Percentiles rank a stretch among this genome's conserved stretches.
Evolutionary conservation across 2,797 vertebrate genomes (phyloP).

Genomic region (Rhyacichthys aspro): DNA sequence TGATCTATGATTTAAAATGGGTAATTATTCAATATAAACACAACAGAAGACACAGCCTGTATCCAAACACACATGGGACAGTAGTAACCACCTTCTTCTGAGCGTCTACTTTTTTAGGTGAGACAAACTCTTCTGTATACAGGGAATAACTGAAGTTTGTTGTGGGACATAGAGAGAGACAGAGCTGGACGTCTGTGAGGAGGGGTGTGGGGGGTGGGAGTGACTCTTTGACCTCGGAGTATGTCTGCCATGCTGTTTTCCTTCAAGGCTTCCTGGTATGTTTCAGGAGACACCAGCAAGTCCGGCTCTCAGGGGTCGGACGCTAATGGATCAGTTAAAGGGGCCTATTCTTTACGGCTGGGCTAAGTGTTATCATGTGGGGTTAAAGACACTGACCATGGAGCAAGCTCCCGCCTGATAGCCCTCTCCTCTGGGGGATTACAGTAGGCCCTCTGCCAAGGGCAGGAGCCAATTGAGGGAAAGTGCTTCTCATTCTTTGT

Average conservation of each 20-base stretch:
- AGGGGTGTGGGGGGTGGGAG: conserved; percentile 23
- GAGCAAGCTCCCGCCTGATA: conserved; percentile 74
- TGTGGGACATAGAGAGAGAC: conserved; percentile 26
- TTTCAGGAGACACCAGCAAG: conserved; percentile 80
- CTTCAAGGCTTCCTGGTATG: conserved; percentile 85
- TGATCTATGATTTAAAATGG: conserved; percentile 9
- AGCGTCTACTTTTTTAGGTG: not conserved
- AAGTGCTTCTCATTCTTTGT: conserved; percentile 59
- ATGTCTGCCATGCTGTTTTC: conserved; percentile 85
- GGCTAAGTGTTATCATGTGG: conserved; percentile 85
- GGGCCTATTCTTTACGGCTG: conserved; percentile 80
- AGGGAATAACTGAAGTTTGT: conserved; percentile 1
- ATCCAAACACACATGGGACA: not conserved
- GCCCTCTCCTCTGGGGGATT: conserved; percentile 69
- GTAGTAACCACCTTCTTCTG: too few relatives aligned
- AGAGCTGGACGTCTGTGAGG: conserved; percentile 32
- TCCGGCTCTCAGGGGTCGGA: conserved; percentile 77
- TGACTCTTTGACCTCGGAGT: conserved; percentile 82
- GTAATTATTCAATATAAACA: too few relatives aligned
- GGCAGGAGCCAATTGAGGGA: conserved; percentile 51
- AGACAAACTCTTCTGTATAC: not conserved
- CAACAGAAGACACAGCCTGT: not conserved
- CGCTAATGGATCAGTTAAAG: conserved; percentile 87
- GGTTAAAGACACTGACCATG: conserved; percentile 80
- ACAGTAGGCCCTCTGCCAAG: conserved; percentile 69